Evolutionary conservation across 2,888 invertebrate species (phyloP), one percentile per base, ranked within the genome.

Genomic region (Gandaritis pyraliata): DNA sequence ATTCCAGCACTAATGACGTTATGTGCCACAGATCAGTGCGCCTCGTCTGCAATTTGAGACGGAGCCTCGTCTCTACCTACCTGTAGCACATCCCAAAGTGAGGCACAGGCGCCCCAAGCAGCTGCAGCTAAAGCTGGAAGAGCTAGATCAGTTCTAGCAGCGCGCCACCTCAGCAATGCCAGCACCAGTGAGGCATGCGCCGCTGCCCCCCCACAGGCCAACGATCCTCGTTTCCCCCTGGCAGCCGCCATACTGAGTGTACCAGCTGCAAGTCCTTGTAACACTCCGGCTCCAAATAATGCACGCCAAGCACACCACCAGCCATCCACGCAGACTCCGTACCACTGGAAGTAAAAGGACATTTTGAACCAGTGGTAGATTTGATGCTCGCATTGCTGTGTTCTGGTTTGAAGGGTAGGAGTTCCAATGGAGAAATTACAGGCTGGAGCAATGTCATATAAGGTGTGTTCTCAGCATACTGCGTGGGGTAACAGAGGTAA

Each of bases 101-200:
- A 96, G 58, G 96, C 96, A 83, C 97, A 97, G 2, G 97, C 96
- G 13, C 96, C 97, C 97, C 97, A 97, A 0, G 96, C 96, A 0
- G 97, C 96, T 2, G 96, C 96, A 53, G 97, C 96, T 18, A 97
- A 96, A 70, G 96, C 96, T 63, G 97, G 96, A 54, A 97, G 90
- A 0, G 96, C 97, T 13, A 96, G 94, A 74, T 97, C 97, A 56
- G 96, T 96, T 62, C 94, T 94, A 0, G 96, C 95, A 0, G 97
- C 97, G 66, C 96, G 94, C 97, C 97, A 97, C 23, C 96, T 90
- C 65, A 96, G 93, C 70, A 96, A 85, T 0, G 96, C 96, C 75
- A 97, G 91, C 68, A 97, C 87, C 7, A 97, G 90, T 70, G 96
- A 96, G 6, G 95, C 95, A 73, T 97, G 96, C 69, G 97, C 97